Base-by-base conservation (phyloP, 2,888 invertebrate species). In the Stenoptilia bipunctidactyla region DNA sequence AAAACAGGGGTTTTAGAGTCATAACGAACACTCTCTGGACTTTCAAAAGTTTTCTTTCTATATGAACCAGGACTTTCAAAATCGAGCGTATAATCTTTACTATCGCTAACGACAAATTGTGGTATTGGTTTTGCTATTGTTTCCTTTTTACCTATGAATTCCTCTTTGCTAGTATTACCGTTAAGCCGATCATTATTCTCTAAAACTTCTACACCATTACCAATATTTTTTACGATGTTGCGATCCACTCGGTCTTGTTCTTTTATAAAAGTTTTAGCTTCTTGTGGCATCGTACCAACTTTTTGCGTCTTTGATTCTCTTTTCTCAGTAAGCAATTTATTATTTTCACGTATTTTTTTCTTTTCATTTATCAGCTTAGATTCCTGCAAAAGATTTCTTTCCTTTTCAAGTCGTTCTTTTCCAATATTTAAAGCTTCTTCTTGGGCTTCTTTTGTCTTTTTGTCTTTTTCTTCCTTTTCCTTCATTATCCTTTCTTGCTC, bases 41-140 rank as follows among this genome's bases (percentile, higher is more conserved):
- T 47, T 1, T 58, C 66, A 27, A 58, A 63, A 15, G 57, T 52
- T 40, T 49, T 65, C 45, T 71, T 69, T 46, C 57, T 56, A 37
- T 72, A 72, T 0, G 56, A 55, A 1, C 72, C 52, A 2, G 75
- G 74, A 27, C 62, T 55, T n/a, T 53, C 56, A 40, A 74, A 71
- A 34, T 71, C 74, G 55, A 63, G 57, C 0, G 67, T 61, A 36
- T 69, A 71, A 44, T 74, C 71, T 47, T 48, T 61, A 40, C 61
- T 57, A 25, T 53, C 69, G 35, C 66, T 65, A 13, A 70, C 68
- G 1, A 67, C 47, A 43, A 69, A 71, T 41, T 41, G 56, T 1
- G 56, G 56, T 36, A 49, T 61, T n/a, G 27, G 35, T 37, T 36
- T 12, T 36, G 8, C 9, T 15, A 34, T 13, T 15, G 27, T 27